A percentile compares a stretch with the other conserved stretches of the same genome.
Evolutionary conservation across 2,797 vertebrate species (phyloP).

Genomic region (Trachops cirrhosus): DNA sequence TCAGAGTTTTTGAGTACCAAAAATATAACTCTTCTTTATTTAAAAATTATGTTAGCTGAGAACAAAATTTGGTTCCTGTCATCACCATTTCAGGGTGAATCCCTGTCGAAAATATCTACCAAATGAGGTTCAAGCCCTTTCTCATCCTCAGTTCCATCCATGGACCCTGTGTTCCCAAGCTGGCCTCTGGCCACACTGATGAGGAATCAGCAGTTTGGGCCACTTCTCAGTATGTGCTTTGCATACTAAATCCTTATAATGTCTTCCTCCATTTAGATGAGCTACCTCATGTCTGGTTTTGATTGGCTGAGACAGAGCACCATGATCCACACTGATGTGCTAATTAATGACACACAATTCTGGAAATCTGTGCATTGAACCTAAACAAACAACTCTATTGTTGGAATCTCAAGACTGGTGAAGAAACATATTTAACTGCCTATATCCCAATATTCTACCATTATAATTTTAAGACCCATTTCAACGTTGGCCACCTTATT

Average conservation of each 20-base stretch:
- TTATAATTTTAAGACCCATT: not conserved
- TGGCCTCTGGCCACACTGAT: not conserved
- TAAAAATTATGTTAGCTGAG: not conserved
- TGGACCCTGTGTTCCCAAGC: not conserved
- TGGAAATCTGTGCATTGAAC: not conserved
- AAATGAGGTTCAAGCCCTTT: not conserved
- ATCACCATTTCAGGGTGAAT: not conserved
- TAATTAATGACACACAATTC: not conserved
- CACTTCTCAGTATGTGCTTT: not conserved
- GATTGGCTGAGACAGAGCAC: not conserved
- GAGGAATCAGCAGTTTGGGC: not conserved
- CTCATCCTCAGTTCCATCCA: not conserved
- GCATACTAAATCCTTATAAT: not conserved
- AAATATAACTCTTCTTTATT: not conserved
- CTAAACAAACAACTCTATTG: not conserved
- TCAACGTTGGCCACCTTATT: not conserved
- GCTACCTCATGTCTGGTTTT: not conserved
- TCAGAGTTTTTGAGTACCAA: not conserved
- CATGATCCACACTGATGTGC: not conserved
- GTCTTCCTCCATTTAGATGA: not conserved
- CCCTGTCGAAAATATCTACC: not conserved
- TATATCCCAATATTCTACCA: not conserved
- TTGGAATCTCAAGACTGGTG: not conserved
- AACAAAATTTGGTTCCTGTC: not conserved
- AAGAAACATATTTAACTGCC: constrained; percentile 7